Base-by-base conservation (phyloP, 1,140 invertebrate genomes). In the Macrotrachela quadricornifera region DNA sequence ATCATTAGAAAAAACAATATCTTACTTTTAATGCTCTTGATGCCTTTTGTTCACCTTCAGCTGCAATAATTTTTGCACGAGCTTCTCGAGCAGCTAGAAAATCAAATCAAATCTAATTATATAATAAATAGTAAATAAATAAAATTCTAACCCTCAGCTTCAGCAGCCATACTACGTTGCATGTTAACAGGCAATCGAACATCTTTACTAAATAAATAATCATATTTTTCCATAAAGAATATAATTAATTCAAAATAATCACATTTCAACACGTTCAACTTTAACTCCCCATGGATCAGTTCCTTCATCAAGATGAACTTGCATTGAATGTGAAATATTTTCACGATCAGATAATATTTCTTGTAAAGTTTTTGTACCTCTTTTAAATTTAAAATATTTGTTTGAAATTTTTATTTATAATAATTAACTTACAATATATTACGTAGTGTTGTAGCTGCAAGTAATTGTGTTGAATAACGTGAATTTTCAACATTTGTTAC, bases 141-240 rank as follows among this genome's bases (percentile, higher is more conserved):
- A 4, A 2, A 4, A 30, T 30, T 56, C 10, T 58, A 41, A 6
- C 64, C 64, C 57, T 67, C 65, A 10, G 65, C 65, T 53, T 66
- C 63, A 15, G 63, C 64, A 36, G 62, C 63, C 64, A 67, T 66
- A 30, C 63, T 60, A 55, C 60, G 60, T 51, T 64, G 62, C 47
- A 64, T 45, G 50, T 62, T 58, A 37, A 58, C 53, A 6, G 62
- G 62, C 10, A 64, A 49, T 41, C 59, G 54, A 0, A 62, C 57
- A 49, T 64, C 62, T 44, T 49, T 58, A n/a, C 53, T 54, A 49
- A 18, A 40, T 0, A 46, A 46, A 18, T 46, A 21, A 39, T 37
- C 6, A 36, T 36, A 16, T 8, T 16, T 16, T 2, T 30, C 8
- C 2, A 30, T 30, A 2, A n/a, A n/a, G n/a, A n/a, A n/a, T n/a